Evolutionary conservation across 2,888 invertebrate genomes (phyloP).

Genomic region (Pheosia gnoma): DNA sequence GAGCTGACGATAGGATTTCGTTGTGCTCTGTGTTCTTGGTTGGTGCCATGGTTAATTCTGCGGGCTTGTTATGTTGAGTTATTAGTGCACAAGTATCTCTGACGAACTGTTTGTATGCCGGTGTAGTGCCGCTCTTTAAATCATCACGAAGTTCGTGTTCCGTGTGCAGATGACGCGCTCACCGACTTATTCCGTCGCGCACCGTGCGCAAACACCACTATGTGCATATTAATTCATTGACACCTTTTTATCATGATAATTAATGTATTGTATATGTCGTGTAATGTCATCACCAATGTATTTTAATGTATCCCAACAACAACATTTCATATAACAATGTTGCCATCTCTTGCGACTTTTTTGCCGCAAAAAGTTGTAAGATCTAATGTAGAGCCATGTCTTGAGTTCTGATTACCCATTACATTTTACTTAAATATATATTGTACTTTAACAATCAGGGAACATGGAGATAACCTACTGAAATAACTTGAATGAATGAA

Average conservation of each 20-base stretch:
- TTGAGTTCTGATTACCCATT: no score
- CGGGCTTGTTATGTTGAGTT: conserved; percentile 25
- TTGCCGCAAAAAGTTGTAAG: no score
- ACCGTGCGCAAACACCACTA: conserved; percentile 1
- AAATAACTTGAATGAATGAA: no score
- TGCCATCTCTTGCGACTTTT: no score
- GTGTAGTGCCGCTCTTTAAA: conserved; percentile 20
- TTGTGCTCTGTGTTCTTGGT: conserved; percentile 46
- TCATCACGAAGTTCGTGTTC: conserved; percentile 1
- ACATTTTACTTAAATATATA: no score
- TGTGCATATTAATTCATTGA: conserved; percentile 2
- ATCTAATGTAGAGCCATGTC: no score
- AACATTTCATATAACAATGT: no score
- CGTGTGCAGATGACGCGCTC: conserved; percentile 4
- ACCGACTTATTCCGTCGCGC: not conserved
- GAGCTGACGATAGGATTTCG: conserved; percentile 72
- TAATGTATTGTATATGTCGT: not conserved
- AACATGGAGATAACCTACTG: no score
- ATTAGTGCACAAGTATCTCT: conserved; percentile 27
- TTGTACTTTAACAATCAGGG: no score
- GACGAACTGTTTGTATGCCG: conserved; percentile 28
- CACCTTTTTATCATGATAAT: conserved; percentile 1
- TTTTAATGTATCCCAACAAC: no score
- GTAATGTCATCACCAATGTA: not conserved
- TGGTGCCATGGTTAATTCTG: conserved; percentile 38